Evolutionary conservation across 2,113 vertebrate genomes (phyloP), one percentile per base, ranked within the genome.

Genomic region (Gymnarchus niloticus): DNA sequence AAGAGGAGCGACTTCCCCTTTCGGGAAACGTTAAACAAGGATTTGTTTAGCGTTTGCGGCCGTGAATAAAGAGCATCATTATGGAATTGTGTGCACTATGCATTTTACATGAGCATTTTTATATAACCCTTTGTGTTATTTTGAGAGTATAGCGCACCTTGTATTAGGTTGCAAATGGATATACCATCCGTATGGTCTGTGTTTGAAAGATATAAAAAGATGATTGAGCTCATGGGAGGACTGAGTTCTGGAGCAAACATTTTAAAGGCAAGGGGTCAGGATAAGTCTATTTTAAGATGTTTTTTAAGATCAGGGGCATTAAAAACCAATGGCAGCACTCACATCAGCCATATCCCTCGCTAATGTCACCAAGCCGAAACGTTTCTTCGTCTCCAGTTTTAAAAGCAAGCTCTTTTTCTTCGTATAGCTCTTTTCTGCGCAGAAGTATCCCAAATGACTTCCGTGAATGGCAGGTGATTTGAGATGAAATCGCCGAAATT

Each of bases 181-280:
- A 83, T 10, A 57, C 76, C 77, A 85, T 88, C 85, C 88, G 91
- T 57, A 78, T 92, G 88, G 91, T 88, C 37, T 90, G 90, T 87
- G 85, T 78, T 88, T 90, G 85, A 89, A 84, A 89, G 91, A 88
- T 90, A 87, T 89, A 88, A 91, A 91, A 90, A 88, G 89, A 90
- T 86, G 86, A 88, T 90, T 89, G 86, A 88, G 87, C 89, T 89
- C 87, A 56, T 51, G 87, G 90, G 88, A 87, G 88, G 61, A 83
- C 85, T 86, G 85, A 83, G 89, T 73, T 46, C 89, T 81, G 86
- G 88, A 84, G 85, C 85, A 86, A 85, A 85, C 88, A 89, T 91
- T 93, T 91, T 90, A 93, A 91, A 92, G 89, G 91, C 89, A 88
- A 85, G 88, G 86, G 92, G 93, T 94, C 93, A 93, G 87, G 88